These are phyloP conservation scores for Pyralis farinalis DNA, from an alignment of 2,888 invertebrate species.

Conservation along the genomic window DNA sequence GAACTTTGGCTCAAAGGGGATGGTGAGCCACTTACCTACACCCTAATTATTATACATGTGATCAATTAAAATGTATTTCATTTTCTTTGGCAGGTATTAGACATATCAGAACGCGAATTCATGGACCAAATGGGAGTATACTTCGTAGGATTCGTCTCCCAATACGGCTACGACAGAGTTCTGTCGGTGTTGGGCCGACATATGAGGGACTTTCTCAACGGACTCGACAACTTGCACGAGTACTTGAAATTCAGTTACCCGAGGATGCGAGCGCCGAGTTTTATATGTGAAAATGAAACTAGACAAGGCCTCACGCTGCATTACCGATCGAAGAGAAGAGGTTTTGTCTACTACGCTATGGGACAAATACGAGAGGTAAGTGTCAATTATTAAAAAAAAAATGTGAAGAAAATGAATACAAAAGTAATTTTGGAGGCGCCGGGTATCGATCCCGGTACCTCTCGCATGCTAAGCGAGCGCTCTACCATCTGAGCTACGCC, in stretches of 20 bases:
- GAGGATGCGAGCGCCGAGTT: constrained; percentile 93
- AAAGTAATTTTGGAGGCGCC: constrained; percentile 34
- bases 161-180: constrained; percentile 96
- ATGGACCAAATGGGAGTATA: constrained; percentile 97
- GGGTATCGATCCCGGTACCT: constrained; percentile 72
- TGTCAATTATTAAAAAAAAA: constrained; percentile 6
- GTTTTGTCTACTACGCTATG: constrained; percentile 98
- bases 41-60: too few relatives aligned
- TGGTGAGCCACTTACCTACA: too few relatives aligned
- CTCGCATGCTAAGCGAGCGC: constrained; percentile 82
- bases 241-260: constrained; percentile 98
- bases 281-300: constrained; percentile 98
- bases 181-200: constrained; percentile 94
- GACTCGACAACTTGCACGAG: constrained; percentile 97
- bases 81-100: constrained; percentile 87
- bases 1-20: too few relatives aligned
- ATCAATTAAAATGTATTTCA: too few relatives aligned
- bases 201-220: constrained; percentile 97
- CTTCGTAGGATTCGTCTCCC: constrained; percentile 95
- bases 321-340: constrained; percentile 94
- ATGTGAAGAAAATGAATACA: constrained; percentile 2
- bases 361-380: constrained; percentile 94
- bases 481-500: constrained; percentile 82
- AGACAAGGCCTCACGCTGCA: constrained; percentile 95
- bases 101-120: constrained; percentile 93